Evolutionary conservation across 2,797 vertebrate genomes (phyloP), one percentile per base, ranked within the genome.

Genomic region (Heterohyrax brucei): DNA sequence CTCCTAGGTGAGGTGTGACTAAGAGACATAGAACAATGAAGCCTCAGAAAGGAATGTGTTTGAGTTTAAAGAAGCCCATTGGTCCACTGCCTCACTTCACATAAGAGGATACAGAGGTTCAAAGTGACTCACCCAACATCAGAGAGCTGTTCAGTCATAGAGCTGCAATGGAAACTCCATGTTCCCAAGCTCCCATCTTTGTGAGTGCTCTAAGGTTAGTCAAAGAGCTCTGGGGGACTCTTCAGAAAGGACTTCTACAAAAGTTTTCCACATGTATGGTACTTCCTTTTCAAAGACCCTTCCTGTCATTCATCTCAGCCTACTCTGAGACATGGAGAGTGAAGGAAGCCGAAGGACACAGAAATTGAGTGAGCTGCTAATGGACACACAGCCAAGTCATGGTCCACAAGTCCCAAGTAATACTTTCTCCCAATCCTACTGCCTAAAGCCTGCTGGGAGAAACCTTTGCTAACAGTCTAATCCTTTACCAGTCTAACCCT

Each of bases 1-100:
- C 9, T 12, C 30, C 72, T 50, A 13, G n/a, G 39, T 26, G 30
- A 82, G 24, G 48, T 14, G 48, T 0, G 3, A 21, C n/a, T 0
- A 3, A 1, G 4, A 46, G 76, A 3, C 3, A 0, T n/a, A 14
- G 39, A 5, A 9, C 4, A 0, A 6, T 16, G 44, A 3, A 5
- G 28, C 76, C 84, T 62, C 24, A 7, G 46, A 56, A 33, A 24
- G 77, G 14, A 13, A 59, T 19, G 3, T n/a, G 24, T 46, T 68
- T 16, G 68, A 73, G 68, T 16, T 4, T 53, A 7, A 14, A 14
- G 26, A 56, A 50, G 10, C 10, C 4, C 6, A 14, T 5, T 66
- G 24, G 56, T 22, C 78, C 33, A 53, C n/a, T 1, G 22, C 33
- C 22, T 82, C 44, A 2, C 26, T 72, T 28, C 39, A 50, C 28